Evolutionary conservation across 1,140 invertebrate species (phyloP).

Genomic region (Zaprionus africanus): DNA sequence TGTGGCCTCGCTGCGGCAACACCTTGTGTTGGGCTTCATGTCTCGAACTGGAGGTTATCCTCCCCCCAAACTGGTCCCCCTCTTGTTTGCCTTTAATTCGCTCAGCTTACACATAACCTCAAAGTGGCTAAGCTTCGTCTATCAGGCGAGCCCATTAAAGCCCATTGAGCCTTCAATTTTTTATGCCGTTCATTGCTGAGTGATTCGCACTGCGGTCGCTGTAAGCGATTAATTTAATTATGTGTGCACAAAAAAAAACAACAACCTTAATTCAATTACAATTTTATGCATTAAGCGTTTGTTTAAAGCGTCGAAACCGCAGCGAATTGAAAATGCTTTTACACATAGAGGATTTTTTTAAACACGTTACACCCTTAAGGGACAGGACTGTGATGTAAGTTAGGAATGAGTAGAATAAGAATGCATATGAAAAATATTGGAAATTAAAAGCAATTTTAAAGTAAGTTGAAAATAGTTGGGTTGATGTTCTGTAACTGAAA

Average conservation of each 20-base stretch:
- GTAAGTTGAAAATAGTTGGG: too few relatives aligned
- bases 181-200: not conserved
- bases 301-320: constrained; percentile 13
- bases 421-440: too few relatives aligned
- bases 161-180: not conserved
- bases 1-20: constrained; percentile 17
- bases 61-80: not conserved
- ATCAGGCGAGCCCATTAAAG: not conserved
- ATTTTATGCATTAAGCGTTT: constrained; percentile 2
- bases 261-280: constrained; percentile 30
- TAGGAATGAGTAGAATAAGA: not conserved
- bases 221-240: constrained; percentile 29
- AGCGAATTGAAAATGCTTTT: not conserved
- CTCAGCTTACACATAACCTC: constrained; percentile 4
- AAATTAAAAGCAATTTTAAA: too few relatives aligned
- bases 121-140: not conserved
- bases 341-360: not conserved
- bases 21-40: not conserved
- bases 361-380: not conserved
- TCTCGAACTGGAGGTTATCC: not conserved
- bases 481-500: too few relatives aligned
- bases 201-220: constrained; percentile 16
- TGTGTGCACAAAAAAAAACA: constrained; percentile 3
- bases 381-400: not conserved
- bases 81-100: constrained; percentile 26